Evolutionary conservation across 2,797 vertebrate genomes (phyloP).

Genomic region (Malacoctenus gilli): DNA sequence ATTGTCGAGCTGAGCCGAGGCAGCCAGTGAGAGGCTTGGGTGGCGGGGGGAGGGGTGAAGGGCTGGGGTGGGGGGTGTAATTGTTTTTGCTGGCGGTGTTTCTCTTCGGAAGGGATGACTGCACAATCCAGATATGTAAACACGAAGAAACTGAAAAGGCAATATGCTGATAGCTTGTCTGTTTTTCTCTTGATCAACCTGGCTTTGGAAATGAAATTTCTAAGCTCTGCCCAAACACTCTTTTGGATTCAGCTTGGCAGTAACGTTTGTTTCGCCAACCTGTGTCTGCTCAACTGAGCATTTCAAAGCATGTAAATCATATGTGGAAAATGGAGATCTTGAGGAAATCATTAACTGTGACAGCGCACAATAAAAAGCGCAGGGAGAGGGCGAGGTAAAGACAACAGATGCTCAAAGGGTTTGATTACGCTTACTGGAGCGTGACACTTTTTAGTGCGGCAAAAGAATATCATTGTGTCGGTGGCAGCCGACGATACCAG

Average conservation of each 20-base stretch:
- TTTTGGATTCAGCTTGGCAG: conserved; percentile 32
- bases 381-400: conserved; percentile 59
- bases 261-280: conserved; percentile 39
- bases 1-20: conserved; percentile 69
- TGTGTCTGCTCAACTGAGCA: conserved; percentile 43
- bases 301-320: conserved; percentile 64
- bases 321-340: conserved; percentile 58
- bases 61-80: conserved; percentile 57
- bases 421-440: conserved; percentile 74
- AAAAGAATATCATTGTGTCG: conserved; percentile 43
- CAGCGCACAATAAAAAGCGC: conserved; percentile 53
- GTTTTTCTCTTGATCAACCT: conserved; percentile 63
- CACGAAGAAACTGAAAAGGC: conserved; percentile 67
- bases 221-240: conserved; percentile 44
- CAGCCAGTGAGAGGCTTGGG: conserved; percentile 54
- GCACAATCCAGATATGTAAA: conserved; percentile 81
- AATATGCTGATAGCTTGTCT: conserved; percentile 66
- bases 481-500: conserved; percentile 49
- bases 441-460: conserved; percentile 58
- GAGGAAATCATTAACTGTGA: conserved; percentile 71
- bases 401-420: conserved; percentile 73
- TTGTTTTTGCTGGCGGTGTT: conserved; percentile 79
- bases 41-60: conserved; percentile 28
- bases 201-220: conserved; percentile 45
- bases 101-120: conserved; percentile 74